phyloP scores from a whole-genome alignment of 2,113 vertebrate genomes.

The Amazona guildingii region DNA sequence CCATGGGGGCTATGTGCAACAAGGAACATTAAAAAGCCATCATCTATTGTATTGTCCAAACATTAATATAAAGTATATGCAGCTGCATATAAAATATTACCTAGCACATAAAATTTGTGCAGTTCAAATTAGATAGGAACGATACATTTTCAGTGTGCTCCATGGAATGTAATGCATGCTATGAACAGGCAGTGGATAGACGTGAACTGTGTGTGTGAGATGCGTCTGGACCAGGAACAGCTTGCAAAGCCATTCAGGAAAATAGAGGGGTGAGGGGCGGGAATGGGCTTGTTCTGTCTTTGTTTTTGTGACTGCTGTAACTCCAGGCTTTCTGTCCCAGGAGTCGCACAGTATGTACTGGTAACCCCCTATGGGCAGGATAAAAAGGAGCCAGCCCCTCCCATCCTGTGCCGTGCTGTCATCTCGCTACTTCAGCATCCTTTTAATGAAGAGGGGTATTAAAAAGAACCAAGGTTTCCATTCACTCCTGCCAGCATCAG shows the following conservation, averaged over 20 bases:
- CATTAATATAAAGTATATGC: background rate
- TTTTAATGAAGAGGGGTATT: background rate
- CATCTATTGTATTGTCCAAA: background rate
- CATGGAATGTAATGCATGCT: accelerated
- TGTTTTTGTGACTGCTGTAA: background rate
- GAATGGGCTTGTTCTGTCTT: background rate
- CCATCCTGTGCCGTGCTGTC: background rate
- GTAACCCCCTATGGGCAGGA: background rate
- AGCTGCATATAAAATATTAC: background rate
- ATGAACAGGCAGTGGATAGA: background rate
- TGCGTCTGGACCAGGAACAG: conserved; percentile 20
- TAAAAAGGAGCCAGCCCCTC: background rate
- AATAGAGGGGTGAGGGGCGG: background rate
- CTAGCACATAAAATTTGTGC: background rate
- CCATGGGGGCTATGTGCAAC: background rate
- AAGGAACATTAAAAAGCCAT: background rate
- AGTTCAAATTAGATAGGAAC: background rate
- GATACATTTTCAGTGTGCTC: background rate
- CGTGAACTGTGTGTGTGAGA: background rate
- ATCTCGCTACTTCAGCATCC: background rate
- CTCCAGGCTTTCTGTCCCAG: background rate
- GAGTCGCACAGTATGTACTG: background rate
- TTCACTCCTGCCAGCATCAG: background rate
- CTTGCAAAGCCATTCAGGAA: conserved; percentile 45
- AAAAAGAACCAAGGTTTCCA: background rate